Conservation (phyloP, 2,797 vertebrate species). For the Coregonus sp. region DNA sequence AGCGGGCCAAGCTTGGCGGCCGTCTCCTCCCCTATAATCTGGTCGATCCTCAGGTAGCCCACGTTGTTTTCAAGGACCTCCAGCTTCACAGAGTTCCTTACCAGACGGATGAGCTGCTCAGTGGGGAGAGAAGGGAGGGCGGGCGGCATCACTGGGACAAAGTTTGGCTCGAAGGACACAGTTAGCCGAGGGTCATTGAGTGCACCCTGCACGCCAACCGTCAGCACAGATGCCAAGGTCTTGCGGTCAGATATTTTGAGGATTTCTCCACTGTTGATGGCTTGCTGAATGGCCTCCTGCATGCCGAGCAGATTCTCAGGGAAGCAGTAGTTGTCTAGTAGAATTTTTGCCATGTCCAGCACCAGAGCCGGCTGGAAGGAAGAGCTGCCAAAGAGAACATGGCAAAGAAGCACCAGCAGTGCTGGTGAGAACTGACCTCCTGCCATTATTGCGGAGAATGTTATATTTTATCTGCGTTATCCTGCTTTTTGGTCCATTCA, state of each 20-base stretch:
- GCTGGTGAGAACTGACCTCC: constrained; percentile 27
- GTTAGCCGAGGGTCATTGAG: constrained; percentile 84
- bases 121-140: constrained; percentile 55
- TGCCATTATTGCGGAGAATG: constrained; percentile 6
- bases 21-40: constrained; percentile 79
- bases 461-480: constrained; percentile 17
- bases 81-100: constrained; percentile 76
- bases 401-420: constrained; percentile 41
- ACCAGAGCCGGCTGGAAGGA: constrained; percentile 82
- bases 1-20: constrained; percentile 74
- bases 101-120: constrained; percentile 77
- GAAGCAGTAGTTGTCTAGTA: constrained; percentile 88
- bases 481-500: constrained; percentile 25
- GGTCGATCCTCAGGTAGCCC: constrained; percentile 85
- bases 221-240: constrained; percentile 81
- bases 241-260: constrained; percentile 82
- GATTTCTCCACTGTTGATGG: constrained; percentile 83
- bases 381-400: constrained; percentile 19
- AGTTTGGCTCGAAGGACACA: constrained; percentile 83
- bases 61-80: constrained; percentile 82
- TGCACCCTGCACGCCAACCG: constrained; percentile 82
- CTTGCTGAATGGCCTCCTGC: constrained; percentile 86
- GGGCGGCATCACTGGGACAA: constrained; percentile 43
- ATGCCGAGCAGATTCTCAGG: constrained; percentile 89
- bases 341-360: constrained; percentile 85